Conservation (phyloP, 2,113 vertebrate genomes). For the Aspidoscelis tigris region DNA sequence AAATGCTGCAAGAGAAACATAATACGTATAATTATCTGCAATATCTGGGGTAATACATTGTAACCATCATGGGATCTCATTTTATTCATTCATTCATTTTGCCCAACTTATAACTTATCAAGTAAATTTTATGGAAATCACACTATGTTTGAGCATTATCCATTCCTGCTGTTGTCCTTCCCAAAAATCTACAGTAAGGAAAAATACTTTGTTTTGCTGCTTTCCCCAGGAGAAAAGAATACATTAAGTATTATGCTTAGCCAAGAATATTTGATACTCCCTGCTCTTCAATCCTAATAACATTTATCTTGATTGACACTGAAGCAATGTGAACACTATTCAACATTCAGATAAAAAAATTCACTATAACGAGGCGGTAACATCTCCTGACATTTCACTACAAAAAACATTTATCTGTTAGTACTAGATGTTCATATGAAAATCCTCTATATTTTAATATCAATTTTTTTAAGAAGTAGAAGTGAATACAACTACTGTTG, state of each 20-base stretch:
- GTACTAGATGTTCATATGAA: not conserved
- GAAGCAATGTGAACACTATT: not conserved
- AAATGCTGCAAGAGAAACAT: no score
- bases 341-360: not conserved
- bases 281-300: not conserved
- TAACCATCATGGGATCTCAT: not conserved
- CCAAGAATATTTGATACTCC: not conserved
- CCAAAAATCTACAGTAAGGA: not conserved
- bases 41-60: not conserved
- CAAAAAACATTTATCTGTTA: not conserved
- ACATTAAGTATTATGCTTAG: not conserved
- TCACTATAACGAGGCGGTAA: not conserved
- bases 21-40: no score
- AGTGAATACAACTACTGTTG: no score
- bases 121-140: not conserved
- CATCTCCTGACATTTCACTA: not conserved
- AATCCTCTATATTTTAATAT: not conserved
- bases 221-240: not conserved
- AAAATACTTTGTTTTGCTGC: not conserved
- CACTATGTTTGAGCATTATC: not conserved
- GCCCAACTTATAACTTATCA: not conserved
- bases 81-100: not conserved
- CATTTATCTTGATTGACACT: not conserved
- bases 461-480: no score
- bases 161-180: not conserved